Conservation (phyloP, 2,888 invertebrate species). For the Sinhomidia bicolor region DNA sequence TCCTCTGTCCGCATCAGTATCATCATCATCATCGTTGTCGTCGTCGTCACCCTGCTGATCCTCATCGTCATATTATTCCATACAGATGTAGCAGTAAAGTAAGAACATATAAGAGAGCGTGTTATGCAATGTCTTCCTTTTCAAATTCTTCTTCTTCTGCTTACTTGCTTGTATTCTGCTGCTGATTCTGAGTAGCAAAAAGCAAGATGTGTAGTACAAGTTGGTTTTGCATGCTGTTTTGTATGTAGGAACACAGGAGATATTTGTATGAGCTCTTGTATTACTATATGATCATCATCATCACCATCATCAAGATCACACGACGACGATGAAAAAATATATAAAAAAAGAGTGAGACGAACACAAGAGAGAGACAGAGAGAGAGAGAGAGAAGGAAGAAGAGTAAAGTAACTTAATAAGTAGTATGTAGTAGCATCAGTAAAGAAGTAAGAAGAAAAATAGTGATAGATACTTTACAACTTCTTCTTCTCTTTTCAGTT, state of each 20-base stretch:
- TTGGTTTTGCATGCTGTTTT: constrained; percentile 70
- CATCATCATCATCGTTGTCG: constrained; percentile 15
- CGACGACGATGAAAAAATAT: too few relatives aligned
- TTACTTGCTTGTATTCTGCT: too few relatives aligned
- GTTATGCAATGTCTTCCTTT: too few relatives aligned
- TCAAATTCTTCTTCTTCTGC: too few relatives aligned
- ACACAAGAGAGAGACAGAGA: not conserved
- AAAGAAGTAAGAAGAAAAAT: constrained; percentile 35
- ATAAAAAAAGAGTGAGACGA: constrained; percentile 48
- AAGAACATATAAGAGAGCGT: constrained; percentile 23
- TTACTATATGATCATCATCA: constrained; percentile 46
- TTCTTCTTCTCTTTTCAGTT: constrained; percentile 39
- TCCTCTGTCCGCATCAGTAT: constrained; percentile 54
- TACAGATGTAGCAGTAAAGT: constrained; percentile 52
- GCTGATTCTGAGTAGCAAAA: constrained; percentile 14
- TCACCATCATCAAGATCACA: too few relatives aligned
- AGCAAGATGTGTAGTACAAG: constrained; percentile 62
- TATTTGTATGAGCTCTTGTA: constrained; percentile 70
- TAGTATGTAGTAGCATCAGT: not conserved
- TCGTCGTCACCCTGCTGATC: constrained; percentile 6
- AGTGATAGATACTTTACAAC: too few relatives aligned
- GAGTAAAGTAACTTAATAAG: constrained; percentile 50
- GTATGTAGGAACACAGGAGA: constrained; percentile 67
- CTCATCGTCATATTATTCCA: constrained; percentile 46
- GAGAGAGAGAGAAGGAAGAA: not conserved